A percentile compares a stretch with the other conserved stretches of the same genome.
Evolutionary conservation across 2,888 invertebrate genomes (phyloP).

Genomic region (Chromoteleia sp.): DNA sequence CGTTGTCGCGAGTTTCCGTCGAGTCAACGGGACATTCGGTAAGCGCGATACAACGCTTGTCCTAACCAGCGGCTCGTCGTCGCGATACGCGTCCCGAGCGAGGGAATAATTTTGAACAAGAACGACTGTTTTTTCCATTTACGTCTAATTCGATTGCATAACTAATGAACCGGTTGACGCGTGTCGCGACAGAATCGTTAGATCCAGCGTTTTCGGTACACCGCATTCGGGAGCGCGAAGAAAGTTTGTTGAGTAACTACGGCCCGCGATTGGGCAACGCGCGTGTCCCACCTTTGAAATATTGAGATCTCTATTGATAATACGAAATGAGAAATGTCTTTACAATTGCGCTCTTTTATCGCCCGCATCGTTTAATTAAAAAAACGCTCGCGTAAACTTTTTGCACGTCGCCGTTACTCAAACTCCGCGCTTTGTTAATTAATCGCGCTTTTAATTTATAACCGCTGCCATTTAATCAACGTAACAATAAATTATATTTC

Average conservation of each 20-base stretch:
- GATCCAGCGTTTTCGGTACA: constrained; percentile 49
- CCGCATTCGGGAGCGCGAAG: constrained; percentile 61
- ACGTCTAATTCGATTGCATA: constrained; percentile 28
- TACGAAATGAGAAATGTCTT: constrained; percentile 44
- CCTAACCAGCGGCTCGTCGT: no score
- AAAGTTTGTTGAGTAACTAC: constrained; percentile 67
- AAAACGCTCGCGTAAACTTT: constrained; percentile 16
- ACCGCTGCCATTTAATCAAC: constrained; percentile 23
- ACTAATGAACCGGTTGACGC: constrained; percentile 48
- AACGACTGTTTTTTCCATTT: constrained; percentile 4
- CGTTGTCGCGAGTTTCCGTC: no score
- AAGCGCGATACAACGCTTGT: no score
- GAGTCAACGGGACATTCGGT: no score
- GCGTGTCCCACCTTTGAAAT: constrained; percentile 53
- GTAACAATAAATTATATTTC: constrained; percentile 27
- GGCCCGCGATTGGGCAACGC: constrained; percentile 55
- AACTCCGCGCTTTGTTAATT: constrained; percentile 38
- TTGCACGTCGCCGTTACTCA: constrained; percentile 28
- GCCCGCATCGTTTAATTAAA: constrained; percentile 24
- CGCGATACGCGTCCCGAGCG: neutral
- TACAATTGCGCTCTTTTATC: constrained; percentile 26
- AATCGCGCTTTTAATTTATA: constrained; percentile 39
- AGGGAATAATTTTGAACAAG: neutral
- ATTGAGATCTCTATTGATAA: constrained; percentile 58
- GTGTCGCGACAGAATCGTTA: constrained; percentile 61